Conservation (phyloP, 2,888 invertebrate species). For the Dryobota labecula region DNA sequence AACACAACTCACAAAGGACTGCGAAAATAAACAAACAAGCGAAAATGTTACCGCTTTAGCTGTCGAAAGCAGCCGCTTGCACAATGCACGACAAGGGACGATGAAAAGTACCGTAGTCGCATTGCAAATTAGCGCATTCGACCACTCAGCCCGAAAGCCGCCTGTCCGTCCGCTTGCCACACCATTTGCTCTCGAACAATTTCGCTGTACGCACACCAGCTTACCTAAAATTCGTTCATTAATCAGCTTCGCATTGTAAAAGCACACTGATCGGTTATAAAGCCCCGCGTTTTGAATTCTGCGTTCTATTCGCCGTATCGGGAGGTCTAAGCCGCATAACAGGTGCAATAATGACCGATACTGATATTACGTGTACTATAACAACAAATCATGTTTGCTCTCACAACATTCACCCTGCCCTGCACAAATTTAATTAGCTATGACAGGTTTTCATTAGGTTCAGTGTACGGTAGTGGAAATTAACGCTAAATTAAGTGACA, state of each 20-base stretch:
- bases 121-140: conserved; percentile 83
- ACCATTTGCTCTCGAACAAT: conserved; percentile 79
- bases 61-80: conserved; percentile 75
- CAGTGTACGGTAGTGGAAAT: conserved; percentile 40
- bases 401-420: conserved; percentile 12
- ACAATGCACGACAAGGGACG: conserved; percentile 72
- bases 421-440: conserved; percentile 51
- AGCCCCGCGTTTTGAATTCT: conserved; percentile 49
- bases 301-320: conserved; percentile 41
- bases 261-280: conserved; percentile 54
- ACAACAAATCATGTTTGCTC: conserved; percentile 39
- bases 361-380: conserved; percentile 13
- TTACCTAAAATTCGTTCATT: conserved; percentile 65
- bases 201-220: conserved; percentile 57
- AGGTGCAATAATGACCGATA: conserved; percentile 17
- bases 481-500: conserved; percentile 40
- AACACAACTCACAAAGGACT: conserved; percentile 65
- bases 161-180: conserved; percentile 77
- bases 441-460: conserved; percentile 44
- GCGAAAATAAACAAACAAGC: conserved; percentile 70
- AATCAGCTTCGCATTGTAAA: conserved; percentile 64
- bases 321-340: conserved; percentile 21
- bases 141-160: conserved; percentile 78
- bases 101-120: conserved; percentile 79
- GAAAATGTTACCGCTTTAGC: conserved; percentile 73